Evolutionary conservation across 2,113 vertebrate species (phyloP).

Genomic region (Struthio camelus): DNA sequence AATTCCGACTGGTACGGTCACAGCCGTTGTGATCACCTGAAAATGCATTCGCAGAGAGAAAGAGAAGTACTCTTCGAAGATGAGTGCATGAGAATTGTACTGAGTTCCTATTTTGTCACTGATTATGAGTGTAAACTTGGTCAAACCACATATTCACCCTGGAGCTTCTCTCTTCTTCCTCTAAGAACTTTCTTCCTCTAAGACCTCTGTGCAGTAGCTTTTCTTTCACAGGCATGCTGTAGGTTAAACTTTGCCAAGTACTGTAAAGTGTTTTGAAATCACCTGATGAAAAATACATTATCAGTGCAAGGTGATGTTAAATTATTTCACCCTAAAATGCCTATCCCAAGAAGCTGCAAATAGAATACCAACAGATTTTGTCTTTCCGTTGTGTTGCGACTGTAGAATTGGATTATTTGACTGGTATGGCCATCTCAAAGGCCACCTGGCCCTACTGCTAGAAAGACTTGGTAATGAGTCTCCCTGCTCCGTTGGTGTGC

Average conservation of each 20-base stretch:
- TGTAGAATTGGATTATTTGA: not conserved
- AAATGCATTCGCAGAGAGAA: not conserved
- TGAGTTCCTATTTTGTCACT: not conserved
- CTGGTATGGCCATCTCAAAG: not conserved
- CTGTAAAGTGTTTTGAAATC: not conserved
- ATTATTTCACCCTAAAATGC: not conserved
- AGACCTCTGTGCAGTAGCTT: not conserved
- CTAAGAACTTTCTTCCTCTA: not conserved
- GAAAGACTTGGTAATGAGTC: not conserved
- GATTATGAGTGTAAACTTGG: not conserved
- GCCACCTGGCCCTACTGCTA: accelerated
- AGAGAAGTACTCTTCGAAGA: not conserved
- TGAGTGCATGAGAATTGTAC: not conserved
- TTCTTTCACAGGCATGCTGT: not conserved
- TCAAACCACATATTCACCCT: not conserved
- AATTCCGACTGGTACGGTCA: not conserved
- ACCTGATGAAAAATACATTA: constrained; percentile 1
- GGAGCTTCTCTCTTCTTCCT: not conserved
- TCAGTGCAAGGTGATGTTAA: not conserved
- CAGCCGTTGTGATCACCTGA: not conserved
- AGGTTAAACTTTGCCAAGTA: not conserved
- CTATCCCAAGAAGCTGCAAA: not conserved
- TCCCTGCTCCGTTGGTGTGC: not conserved
- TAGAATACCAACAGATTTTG: not conserved
- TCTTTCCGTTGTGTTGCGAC: not conserved